Conservation (phyloP, 1,140 invertebrate species). For the Tribolium madens region DNA sequence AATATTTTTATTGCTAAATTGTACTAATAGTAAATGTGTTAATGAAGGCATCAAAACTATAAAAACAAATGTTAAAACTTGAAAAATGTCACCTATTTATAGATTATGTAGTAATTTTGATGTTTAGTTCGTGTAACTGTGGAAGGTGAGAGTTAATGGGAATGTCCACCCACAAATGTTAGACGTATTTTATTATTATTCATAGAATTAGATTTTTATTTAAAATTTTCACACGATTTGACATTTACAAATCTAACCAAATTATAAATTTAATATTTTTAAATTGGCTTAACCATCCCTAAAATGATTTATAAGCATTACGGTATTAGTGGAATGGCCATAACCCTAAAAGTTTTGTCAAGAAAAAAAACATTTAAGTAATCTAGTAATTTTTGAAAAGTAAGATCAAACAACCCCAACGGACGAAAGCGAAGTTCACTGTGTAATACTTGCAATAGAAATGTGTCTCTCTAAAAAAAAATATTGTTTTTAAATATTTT, state of each 20-base stretch:
- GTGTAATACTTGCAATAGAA: background rate
- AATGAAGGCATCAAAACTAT: background rate
- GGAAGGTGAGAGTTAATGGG: constrained; percentile 10
- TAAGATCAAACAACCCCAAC: background rate
- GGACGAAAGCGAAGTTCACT: background rate
- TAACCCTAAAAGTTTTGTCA: constrained; percentile 3
- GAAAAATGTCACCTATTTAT: constrained; percentile 1
- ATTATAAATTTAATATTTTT: too few species aligned
- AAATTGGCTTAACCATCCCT: background rate
- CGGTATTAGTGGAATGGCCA: background rate
- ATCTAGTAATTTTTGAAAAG: background rate
- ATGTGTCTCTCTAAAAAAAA: background rate
- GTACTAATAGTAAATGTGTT: background rate
- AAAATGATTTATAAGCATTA: background rate
- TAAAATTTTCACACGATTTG: background rate
- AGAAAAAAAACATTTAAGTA: background rate
- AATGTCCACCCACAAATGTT: background rate
- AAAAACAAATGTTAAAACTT: too few species aligned
- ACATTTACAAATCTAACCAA: background rate
- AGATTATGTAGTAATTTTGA: background rate
- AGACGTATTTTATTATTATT: background rate
- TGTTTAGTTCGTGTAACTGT: background rate
- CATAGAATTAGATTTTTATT: constrained; percentile 6
- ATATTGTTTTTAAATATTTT: too few species aligned
- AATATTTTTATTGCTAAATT: background rate